Evolutionary conservation across 2,888 invertebrate species (phyloP).

Genomic region (Crossocerus cetratus): DNA sequence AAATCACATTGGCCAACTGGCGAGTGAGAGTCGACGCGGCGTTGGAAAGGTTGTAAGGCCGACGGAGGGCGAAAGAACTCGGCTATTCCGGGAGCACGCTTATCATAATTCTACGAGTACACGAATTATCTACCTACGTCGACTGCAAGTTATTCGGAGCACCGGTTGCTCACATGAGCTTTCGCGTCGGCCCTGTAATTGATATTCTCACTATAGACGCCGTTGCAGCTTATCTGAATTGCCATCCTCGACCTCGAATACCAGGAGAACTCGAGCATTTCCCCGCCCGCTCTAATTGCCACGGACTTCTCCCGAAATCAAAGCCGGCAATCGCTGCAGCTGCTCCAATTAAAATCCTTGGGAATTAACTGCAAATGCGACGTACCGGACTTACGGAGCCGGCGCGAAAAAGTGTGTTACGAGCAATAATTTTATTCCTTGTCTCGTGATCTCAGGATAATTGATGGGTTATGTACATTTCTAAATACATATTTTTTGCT

Average conservation of each 20-base stretch:
- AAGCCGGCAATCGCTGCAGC: no score
- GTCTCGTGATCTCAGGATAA: no score
- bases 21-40: background rate
- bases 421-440: no score
- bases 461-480: no score
- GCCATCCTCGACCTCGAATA: background rate
- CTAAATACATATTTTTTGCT: no score
- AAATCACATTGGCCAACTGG: constrained; percentile 45
- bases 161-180: background rate
- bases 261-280: no score
- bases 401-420: no score
- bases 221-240: background rate
- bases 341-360: no score
- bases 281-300: no score
- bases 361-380: no score
- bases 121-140: background rate
- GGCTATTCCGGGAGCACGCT: no score
- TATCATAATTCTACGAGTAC: background rate
- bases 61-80: constrained; percentile 15
- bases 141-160: background rate
- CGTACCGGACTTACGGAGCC: no score
- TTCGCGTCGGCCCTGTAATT: background rate
- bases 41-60: constrained; percentile 29
- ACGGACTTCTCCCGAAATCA: background rate
- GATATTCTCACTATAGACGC: background rate